Percentiles rank a stretch among this genome's conserved stretches.
Conservation (phyloP, 35 echinoderm and acorn worm genomes). For the Nesometra sesokonis region DNA sequence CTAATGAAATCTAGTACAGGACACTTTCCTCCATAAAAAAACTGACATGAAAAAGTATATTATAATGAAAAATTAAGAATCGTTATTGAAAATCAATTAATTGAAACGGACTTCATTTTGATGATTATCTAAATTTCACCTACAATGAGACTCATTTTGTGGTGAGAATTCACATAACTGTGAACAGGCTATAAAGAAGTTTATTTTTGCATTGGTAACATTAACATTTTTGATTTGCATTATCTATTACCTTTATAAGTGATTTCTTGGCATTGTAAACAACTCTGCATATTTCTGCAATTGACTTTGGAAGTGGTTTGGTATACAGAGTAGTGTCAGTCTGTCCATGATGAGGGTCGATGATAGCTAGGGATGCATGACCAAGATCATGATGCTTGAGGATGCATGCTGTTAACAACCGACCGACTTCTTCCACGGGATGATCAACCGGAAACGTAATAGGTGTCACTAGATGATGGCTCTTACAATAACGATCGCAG, state of each 20-base stretch:
- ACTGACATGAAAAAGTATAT: too few species aligned
- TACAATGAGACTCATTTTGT: too few species aligned
- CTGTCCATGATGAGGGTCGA: constrained; percentile 65
- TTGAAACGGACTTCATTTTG: too few species aligned
- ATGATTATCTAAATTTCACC: too few species aligned
- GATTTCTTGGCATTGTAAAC: constrained; percentile 76
- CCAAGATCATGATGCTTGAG: constrained; percentile 95
- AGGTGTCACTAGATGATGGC: constrained; percentile 53
- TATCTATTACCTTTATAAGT: constrained; percentile 62
- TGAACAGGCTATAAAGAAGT: too few species aligned
- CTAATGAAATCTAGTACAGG: too few species aligned
- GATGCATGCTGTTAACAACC: constrained; percentile 73
- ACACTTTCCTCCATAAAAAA: too few species aligned
- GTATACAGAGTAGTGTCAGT: constrained; percentile 55
- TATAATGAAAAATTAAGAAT: too few species aligned
- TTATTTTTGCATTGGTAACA: too few species aligned
- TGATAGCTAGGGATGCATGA: constrained; percentile 71
- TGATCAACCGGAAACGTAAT: constrained; percentile 68
- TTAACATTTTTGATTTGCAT: too few species aligned
- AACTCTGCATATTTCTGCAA: constrained; percentile 89
- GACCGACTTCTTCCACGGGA: constrained; percentile 53
- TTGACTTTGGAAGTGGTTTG: constrained; percentile 58
- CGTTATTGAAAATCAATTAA: too few species aligned
- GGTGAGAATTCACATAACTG: too few species aligned
- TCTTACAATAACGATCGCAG: constrained; percentile 81